Base-by-base conservation (phyloP, 92 coral and sea anemone genomes). In the Parazoanthus swiftii region DNA sequence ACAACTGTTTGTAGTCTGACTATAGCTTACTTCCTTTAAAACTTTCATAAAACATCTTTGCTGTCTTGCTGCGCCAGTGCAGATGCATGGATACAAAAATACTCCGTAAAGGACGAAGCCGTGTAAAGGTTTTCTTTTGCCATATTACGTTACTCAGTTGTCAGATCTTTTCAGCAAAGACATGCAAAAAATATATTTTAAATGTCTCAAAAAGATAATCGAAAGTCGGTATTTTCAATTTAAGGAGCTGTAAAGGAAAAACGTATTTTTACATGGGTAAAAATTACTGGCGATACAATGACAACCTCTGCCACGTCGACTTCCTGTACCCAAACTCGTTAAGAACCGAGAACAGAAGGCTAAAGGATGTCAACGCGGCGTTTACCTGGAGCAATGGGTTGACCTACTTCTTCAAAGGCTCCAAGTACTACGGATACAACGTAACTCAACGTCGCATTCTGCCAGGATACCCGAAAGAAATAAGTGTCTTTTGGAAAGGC, bases 281-380 rank as follows among this genome's bases (percentile, higher is more conserved):
- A 70, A 63, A 75, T 46, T 96, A 92, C 87, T 96, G 99, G 99
- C 89, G 92, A 16, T 96, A 88, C 89, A 95, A 91, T 81, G 95
- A 93, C 46, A 39, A 50, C 9, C 88, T 82, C 3, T 54, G 74
- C 70, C 93, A 89, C 76, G 96, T 95, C 6, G 96, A 88, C 82
- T 67, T 89, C 54, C 91, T 90, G 39, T 95, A 93, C 86, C 99
- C 99, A 58, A 92, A 91, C 37, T 56, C 76, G 18, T 71, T 92
- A 80, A 82, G 88, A 43, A 76, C 86, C 74, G 89, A 92, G 93
- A 80, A 44, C 43, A 93, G 93, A 44, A 80, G 95, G 5, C 94
- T 96, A 10, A 79, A 23, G 0, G 74, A 87, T 15, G 85, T 92
- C 0, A 94, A 96, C 44, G 98, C 93, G 0, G 98, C 91, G 20